Base-by-base conservation (phyloP, 2,797 vertebrate genomes). In the Gadopsis bispinosus region DNA sequence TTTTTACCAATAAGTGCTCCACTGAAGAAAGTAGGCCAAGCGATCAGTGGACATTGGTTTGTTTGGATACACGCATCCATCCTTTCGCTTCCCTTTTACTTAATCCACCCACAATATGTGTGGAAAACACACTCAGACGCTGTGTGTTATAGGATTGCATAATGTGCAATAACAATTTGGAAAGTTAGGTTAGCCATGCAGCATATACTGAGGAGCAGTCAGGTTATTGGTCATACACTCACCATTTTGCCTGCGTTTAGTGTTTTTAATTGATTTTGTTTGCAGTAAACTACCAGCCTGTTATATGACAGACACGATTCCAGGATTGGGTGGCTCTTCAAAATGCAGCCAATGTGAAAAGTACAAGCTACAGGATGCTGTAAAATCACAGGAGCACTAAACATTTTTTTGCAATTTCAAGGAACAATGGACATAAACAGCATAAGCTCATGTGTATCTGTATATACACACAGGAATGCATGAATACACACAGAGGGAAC, bases 401-500 rank as follows among this genome's bases (percentile, higher is more conserved):
- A 56, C 19, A 0, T 29, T 12, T 37, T 41, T 69, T 39, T 53
- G n/a, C 19, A 37, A 9, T 68, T 67, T 56, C 12, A 70, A 60
- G 3, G 7, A 61, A 67, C 55, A 66, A 41, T 65, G n/a, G 17
- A 20, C 35, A 71, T 7, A 71, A 59, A 56, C 12, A 16, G 29
- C 41, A 48, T 75, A 20, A 50, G 4, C 35, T 66, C 22, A 53
- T 33, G 37, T 69, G 62, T 58, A 6, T 64, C 29, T 53, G 51
- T 33, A 53, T 45, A 26, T 43, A 64, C 26, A 19, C 33, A 62
- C 16, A 80, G 26, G 55, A 56, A 74, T 41, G 19, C 60, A 69
- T 62, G 12, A 69, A 83, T 56, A 55, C 56, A 77, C 26, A 58
- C 14, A 62, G 58, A 37, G 22, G n/a, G 29, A 55, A 41, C 54